Evolutionary conservation across 2,888 invertebrate genomes (phyloP), one percentile per base, ranked within the genome.

Genomic region (Cataglyphis cursor): DNA sequence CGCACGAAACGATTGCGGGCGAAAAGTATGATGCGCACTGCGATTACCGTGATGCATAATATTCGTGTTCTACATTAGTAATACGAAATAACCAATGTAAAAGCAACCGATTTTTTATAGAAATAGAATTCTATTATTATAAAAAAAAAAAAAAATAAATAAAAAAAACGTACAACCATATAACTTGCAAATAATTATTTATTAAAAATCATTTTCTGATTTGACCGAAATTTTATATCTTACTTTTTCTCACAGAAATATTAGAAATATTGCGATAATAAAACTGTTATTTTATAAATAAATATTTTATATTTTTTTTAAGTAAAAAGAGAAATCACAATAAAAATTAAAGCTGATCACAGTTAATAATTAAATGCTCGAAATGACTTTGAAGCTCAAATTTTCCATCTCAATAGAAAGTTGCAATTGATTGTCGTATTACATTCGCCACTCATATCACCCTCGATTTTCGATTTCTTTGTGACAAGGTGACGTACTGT

Each of bases 401-500:
- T 44, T 31, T 41, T 54, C 28, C 38, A 57, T 41, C 21, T 41
- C 21, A 10, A 44, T 66, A 64, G 35, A 64, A 31, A 75, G 74
- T 31, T 54, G n/a, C 44, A 73, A 80, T 72, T 64, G 75, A 81
- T 75, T 41, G 54, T 74, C 81, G 48, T 35, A 65, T 31, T 66
- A 75, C 54, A 75, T 81, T 75, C 24, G 44, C 82, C 66, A 82
- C 57, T 54, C 62, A 81, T 28, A 41, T 64, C 62, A 57, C 76
- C 66, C 57, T 68, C 66, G 78, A 82, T 35, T 75, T 65, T 76
- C 68, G 65, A 68, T 73, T 82, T 65, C 82, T 76, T 66, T 68
- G 68, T 61, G 76, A 82, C 82, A 82, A 64, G 81, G 35, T 82
- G 75, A 82, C 75, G 75, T 75, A 54, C 75, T 82, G 82, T 82